phyloP scores from a whole-genome alignment of 2,113 vertebrate species.

The Alligator sinensis region DNA sequence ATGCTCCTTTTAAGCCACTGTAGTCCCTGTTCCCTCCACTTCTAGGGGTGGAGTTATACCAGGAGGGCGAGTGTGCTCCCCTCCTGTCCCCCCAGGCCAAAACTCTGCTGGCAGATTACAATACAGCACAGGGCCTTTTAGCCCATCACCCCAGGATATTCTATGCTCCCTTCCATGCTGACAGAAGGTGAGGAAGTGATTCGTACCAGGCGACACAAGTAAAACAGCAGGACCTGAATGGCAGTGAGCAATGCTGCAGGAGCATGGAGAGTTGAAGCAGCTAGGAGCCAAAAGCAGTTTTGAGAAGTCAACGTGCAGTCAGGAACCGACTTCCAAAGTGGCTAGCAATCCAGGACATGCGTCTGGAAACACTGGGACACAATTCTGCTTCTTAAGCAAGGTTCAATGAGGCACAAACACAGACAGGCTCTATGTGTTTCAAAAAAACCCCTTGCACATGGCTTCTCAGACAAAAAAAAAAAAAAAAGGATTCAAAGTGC shows the following conservation, averaged over 20 bases:
- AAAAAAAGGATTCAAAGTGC: neutral
- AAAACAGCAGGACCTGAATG: neutral
- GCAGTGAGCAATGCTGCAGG: neutral
- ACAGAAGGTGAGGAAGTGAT: neutral
- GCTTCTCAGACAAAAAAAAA: neutral
- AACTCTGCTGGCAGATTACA: neutral
- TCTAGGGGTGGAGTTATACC: neutral
- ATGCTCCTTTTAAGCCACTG: neutral
- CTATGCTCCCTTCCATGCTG: neutral
- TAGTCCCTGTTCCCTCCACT: neutral
- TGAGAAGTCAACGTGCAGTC: neutral
- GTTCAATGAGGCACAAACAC: neutral
- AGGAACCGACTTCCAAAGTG: neutral
- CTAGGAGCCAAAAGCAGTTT: neutral
- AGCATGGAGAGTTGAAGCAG: neutral
- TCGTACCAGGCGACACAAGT: neutral
- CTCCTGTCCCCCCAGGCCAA: neutral
- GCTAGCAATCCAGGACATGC: neutral
- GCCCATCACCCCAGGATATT: fast-evolving
- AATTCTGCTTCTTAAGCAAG: neutral
- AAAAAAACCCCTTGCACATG: neutral
- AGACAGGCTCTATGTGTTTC: fast-evolving
- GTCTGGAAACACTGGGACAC: neutral
- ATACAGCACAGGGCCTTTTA: neutral
- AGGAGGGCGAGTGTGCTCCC: neutral